Evolutionary conservation across 2,797 vertebrate species (phyloP).

Genomic region (Acridotheres tristis): DNA sequence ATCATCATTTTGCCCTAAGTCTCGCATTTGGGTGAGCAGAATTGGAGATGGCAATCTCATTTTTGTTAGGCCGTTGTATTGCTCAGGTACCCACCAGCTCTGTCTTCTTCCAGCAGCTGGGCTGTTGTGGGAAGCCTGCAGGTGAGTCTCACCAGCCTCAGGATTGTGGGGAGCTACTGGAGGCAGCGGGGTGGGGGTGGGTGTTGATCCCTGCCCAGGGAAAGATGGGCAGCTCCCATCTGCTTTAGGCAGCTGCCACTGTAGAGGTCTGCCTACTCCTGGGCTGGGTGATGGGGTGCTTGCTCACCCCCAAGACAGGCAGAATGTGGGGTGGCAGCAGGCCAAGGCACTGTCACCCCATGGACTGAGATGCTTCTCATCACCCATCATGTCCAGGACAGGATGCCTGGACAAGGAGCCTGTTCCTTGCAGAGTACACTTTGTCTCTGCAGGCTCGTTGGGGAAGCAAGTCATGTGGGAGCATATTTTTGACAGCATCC

Average conservation of each 20-base stretch:
- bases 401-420: neutral
- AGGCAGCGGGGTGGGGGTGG: fast-evolving
- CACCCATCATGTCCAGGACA: neutral
- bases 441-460: neutral
- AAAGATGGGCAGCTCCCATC: neutral
- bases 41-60: neutral
- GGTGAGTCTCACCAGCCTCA: neutral
- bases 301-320: fast-evolving
- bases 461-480: neutral
- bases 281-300: neutral
- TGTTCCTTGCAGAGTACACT: neutral
- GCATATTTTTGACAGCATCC: neutral
- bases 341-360: neutral
- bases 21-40: neutral
- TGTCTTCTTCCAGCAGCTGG: neutral
- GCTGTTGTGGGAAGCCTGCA: neutral
- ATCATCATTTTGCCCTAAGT: neutral
- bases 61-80: neutral
- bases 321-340: neutral
- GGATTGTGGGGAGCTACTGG: neutral
- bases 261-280: neutral
- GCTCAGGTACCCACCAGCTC: neutral
- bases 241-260: neutral
- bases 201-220: neutral
- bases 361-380: fast-evolving